Evolutionary conservation across 2,888 invertebrate species (phyloP), one percentile per base, ranked within the genome.

Genomic region (Oxyteleia sp.): DNA sequence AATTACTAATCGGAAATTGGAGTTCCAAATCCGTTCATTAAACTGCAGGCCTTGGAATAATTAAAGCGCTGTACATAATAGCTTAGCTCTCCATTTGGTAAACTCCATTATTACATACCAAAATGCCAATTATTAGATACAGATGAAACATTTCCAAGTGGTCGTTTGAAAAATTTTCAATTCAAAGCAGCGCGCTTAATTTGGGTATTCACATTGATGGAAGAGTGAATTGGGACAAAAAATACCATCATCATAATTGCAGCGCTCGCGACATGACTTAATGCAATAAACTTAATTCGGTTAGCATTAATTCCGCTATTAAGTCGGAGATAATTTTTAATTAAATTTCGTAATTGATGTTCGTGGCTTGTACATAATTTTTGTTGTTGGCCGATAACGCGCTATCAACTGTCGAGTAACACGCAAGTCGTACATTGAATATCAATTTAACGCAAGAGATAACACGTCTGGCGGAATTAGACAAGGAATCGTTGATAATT

Each of bases 401-500:
- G 61, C 20, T 66, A 76, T 66, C 71, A 82, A 82, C 76, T 75
- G 75, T 69, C 57, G 64, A 45, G 32, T 69, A 76, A 71, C 75
- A 82, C 82, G 82, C 81, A 16, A 75, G 49, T 69, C 69, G 75
- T 57, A 69, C 81, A 64, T 78, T 71, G 81, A 69, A 84, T 84
- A 82, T 79, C 82, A 84, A 79, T 82, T 82, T 64, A 47, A 78
- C 68, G 69, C 59, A 45, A 57, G 71, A 82, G 84, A 84, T 82
- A 82, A 80, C 72, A 68, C 63, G 69, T 69, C 69, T 26, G 43
- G 15, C 72, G 75, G 57, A 78, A 79, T 74, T 61, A 78, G 68
- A 76, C 74, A 74, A 75, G 79, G 74, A 82, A 82, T 84, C 84
- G 69, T 85, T 85, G 75, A 85, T 84, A 85, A 85, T 76, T 85